These are phyloP conservation scores for Drosophila merina DNA, from an alignment of 2,888 invertebrate genomes.

Conservation along the genomic window DNA sequence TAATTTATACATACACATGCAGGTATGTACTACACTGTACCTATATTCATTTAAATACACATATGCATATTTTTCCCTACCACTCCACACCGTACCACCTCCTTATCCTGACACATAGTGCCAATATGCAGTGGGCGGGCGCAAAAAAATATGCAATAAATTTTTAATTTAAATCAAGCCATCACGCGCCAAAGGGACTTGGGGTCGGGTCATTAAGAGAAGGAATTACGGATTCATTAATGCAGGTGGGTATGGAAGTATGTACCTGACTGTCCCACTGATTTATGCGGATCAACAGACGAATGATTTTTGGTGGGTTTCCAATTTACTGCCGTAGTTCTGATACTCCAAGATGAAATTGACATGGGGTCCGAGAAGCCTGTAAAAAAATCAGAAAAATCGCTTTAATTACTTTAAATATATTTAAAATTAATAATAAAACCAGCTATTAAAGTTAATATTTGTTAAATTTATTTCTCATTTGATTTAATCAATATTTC, in stretches of 20 bases:
- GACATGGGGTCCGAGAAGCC: slow-evolving; percentile 9
- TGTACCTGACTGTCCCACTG: slow-evolving; percentile 28
- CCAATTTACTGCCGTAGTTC: slow-evolving; percentile 3
- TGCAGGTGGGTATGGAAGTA: slow-evolving; percentile 39
- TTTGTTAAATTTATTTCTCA: no score
- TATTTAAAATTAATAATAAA: background rate
- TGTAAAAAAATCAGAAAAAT: background rate
- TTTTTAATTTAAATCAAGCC: slow-evolving; percentile 78
- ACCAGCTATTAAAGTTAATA: no score
- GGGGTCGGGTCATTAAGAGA: slow-evolving; percentile 18
- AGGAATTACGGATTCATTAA: slow-evolving; percentile 34
- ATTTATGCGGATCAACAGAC: slow-evolving; percentile 14
- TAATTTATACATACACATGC: slow-evolving; percentile 63
- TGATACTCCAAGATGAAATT: slow-evolving; percentile 26
- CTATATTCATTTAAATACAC: slow-evolving; percentile 20
- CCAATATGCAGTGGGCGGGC: slow-evolving; percentile 52
- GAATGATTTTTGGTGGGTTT: slow-evolving; percentile 27
- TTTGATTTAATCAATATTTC: background rate
- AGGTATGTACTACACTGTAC: background rate
- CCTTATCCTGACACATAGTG: slow-evolving; percentile 3
- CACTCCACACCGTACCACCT: no score
- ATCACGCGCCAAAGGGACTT: slow-evolving; percentile 40
- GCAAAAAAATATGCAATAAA: slow-evolving; percentile 76
- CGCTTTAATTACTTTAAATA: background rate
- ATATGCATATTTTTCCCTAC: slow-evolving; percentile 24